Base-by-base conservation (phyloP, 1,140 invertebrate species). In the Leptestheria dahalacensis region DNA sequence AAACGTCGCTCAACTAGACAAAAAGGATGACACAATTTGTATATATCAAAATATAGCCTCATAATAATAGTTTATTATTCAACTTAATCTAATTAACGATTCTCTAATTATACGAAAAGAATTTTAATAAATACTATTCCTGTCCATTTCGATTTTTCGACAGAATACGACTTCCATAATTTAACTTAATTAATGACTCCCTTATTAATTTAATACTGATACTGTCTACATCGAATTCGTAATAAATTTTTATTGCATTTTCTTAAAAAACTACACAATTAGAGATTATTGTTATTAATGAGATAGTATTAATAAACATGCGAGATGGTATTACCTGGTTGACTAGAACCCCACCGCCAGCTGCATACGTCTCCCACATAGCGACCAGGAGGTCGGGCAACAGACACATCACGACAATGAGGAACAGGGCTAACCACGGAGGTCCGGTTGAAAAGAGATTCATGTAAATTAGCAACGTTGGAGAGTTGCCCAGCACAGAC, bases 341-440 rank as follows among this genome's bases (percentile, higher is more conserved):
- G 20, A 60, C 48, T 3, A 60, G 51, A 26, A 60, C 58, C 3
- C 58, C 58, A 26, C 29, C 26, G 11, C 58, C 58, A 29, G 51
- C 48, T 20, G 28, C 11, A 33, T 60, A 60, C 47, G 58, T 49
- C 52, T 60, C 58, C 58, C 58, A 60, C 11, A 67, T 63, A 51
- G 66, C 63, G 1, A 68, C 52, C 4, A 71, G 63, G 57, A 74
- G 74, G 64, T 84, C 81, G 0, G 84, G 84, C 20, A 79, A 63
- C 1, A 87, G 71, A 24, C 78, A 75, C 2, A 77, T 68, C 0
- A 79, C 67, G 0, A 78, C 61, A 0, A 79, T 66, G 0, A 84
- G 1, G 0, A 82, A 3, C 1, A 80, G 77, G 3, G 79, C 64
- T 10, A 85, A 64, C 79, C 81, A 83, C 61, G 84, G 79, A 0